phyloP scores from a whole-genome alignment of 2,888 invertebrate genomes.

The Tridacna crocea region DNA sequence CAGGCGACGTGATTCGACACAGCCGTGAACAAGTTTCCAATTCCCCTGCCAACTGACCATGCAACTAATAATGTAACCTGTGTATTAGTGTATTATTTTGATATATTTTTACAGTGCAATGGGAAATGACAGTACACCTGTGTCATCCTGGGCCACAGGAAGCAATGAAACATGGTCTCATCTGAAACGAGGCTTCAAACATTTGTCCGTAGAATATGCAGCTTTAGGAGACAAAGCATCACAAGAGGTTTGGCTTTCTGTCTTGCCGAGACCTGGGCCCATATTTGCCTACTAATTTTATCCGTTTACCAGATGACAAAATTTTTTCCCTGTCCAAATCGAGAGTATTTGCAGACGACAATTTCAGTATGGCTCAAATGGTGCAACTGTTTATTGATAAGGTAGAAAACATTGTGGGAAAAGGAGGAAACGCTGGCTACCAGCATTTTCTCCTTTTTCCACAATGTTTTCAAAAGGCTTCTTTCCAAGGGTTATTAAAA shows the following conservation, averaged over 20 bases:
- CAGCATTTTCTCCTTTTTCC: neutral
- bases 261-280: neutral
- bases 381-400: neutral
- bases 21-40: too few relatives aligned
- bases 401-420: neutral
- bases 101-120: slow-evolving; percentile 72
- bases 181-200: slow-evolving; percentile 81
- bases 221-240: slow-evolving; percentile 80
- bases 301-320: too few relatives aligned
- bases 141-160: slow-evolving; percentile 82
- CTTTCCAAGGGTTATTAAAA: too few relatives aligned
- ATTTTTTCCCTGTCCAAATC: too few relatives aligned
- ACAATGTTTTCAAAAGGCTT: too few relatives aligned
- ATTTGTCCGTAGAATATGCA: slow-evolving; percentile 80
- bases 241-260: slow-evolving; percentile 71
- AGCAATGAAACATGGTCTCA: slow-evolving; percentile 79
- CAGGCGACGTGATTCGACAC: too few relatives aligned
- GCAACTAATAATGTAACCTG: too few relatives aligned
- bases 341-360: too few relatives aligned
- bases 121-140: slow-evolving; percentile 75
- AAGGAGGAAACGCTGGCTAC: neutral
- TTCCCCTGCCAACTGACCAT: too few relatives aligned
- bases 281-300: too few relatives aligned
- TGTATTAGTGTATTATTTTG: too few relatives aligned
- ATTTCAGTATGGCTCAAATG: too few relatives aligned